Evolutionary conservation across 2,797 vertebrate species (phyloP).

Genomic region (Fundulus diaphanus): DNA sequence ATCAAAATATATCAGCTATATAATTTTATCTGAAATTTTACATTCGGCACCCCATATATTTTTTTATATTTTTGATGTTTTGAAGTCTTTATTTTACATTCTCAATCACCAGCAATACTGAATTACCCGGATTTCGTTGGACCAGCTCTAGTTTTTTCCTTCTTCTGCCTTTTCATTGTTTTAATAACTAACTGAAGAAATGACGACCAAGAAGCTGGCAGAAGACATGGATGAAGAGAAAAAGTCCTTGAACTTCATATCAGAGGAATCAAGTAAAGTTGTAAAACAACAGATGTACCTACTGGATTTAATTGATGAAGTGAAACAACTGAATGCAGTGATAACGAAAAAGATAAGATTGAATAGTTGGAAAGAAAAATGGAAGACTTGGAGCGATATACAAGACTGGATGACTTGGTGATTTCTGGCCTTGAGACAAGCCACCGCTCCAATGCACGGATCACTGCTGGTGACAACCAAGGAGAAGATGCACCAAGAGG

Average conservation of each 20-base stretch:
- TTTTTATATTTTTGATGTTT: too few relatives aligned
- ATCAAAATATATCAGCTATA: too few relatives aligned
- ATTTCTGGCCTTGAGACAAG: neutral
- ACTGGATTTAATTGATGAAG: neutral
- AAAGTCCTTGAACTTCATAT: neutral
- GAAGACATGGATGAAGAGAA: neutral
- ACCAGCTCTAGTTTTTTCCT: too few relatives aligned
- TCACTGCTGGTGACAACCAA: neutral
- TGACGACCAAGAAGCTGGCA: neutral
- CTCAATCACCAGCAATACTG: neutral
- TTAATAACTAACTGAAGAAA: neutral
- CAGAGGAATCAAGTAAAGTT: neutral
- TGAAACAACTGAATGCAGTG: neutral
- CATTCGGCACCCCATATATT: too few relatives aligned
- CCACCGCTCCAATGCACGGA: too few relatives aligned
- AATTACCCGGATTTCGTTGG: neutral
- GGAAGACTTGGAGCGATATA: neutral
- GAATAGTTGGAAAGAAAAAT: neutral
- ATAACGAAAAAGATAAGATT: neutral
- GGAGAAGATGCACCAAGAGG: neutral
- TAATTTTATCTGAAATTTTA: too few relatives aligned
- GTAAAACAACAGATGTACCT: neutral
- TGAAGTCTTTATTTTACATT: too few relatives aligned
- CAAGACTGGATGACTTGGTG: neutral
- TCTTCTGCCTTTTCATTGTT: neutral